These are phyloP conservation scores for Myoxocephalus aenaeus DNA, from an alignment of 2,797 vertebrate genomes.

Conservation along the genomic window DNA sequence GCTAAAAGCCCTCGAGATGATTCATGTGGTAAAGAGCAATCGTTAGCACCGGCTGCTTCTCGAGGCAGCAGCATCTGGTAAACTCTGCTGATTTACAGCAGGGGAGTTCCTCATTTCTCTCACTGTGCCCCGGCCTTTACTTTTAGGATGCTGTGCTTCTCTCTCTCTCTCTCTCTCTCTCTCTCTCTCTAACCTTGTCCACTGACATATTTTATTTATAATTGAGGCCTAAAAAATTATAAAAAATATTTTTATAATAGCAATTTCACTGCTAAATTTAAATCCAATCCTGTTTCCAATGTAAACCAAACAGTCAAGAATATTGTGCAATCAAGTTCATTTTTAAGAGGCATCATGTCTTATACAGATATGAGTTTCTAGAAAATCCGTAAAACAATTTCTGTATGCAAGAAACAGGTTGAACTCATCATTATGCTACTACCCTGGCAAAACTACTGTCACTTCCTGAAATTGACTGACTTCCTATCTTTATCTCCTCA, in stretches of 20 bases:
- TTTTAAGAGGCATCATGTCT: not conserved
- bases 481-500: constrained; percentile 63
- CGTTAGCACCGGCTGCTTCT: constrained; percentile 50
- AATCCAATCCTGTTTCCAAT: not conserved
- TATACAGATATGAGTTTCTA: not conserved
- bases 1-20: constrained; percentile 69
- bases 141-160: not conserved
- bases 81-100: constrained; percentile 57
- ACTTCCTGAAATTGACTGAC: not conserved
- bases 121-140: constrained; percentile 24
- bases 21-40: constrained; percentile 63
- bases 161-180: not conserved
- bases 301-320: not conserved
- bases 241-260: constrained; percentile 10
- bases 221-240: not conserved
- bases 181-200: not conserved
- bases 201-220: constrained; percentile 3
- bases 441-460: not conserved
- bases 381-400: not conserved
- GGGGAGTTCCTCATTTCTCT: constrained; percentile 59
- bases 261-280: not conserved
- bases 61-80: constrained; percentile 40
- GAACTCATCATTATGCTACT: not conserved
- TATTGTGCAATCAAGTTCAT: not conserved
- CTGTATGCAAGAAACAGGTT: not conserved